Evolutionary conservation across 1,140 invertebrate species (phyloP).

Genomic region (Meloidogyne chitwoodi): DNA sequence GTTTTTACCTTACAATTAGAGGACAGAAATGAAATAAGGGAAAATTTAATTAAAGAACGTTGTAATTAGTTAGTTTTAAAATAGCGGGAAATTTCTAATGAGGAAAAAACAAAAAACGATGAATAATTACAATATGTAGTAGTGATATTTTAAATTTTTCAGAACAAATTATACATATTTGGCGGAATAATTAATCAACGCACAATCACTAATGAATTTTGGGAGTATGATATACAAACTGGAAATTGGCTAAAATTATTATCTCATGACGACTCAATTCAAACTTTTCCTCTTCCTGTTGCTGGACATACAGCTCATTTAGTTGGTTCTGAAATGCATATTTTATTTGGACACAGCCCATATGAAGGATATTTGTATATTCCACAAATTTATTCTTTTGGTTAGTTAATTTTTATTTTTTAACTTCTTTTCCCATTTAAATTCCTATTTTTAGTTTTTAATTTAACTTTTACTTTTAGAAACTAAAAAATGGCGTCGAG

Average conservation of each 20-base stretch:
- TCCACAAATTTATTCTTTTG: conserved; percentile 56
- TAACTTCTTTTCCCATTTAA: neutral
- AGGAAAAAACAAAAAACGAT: no score
- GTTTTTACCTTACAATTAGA: no score
- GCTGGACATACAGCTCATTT: conserved; percentile 59
- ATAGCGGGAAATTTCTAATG: no score
- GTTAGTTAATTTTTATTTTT: conserved; percentile 29
- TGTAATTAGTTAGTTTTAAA: no score
- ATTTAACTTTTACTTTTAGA: no score
- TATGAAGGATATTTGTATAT: conserved; percentile 49
- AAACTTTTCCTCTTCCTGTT: conserved; percentile 46
- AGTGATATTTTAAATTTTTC: conserved; percentile 11
- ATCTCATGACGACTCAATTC: conserved; percentile 21
- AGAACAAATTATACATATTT: conserved; percentile 53
- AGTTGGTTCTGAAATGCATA: conserved; percentile 53
- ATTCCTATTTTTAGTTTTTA: no score
- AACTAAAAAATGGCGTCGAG: conserved; percentile 43
- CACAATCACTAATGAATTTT: conserved; percentile 53
- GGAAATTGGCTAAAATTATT: conserved; percentile 39
- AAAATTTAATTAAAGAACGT: no score
- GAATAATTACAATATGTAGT: no score
- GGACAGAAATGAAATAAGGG: no score
- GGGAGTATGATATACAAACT: conserved; percentile 44
- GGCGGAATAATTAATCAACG: conserved; percentile 48
- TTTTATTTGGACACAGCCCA: conserved; percentile 59